Evolutionary conservation across 2,113 vertebrate species (phyloP), one percentile per base, ranked within the genome.

Genomic region (Callaeas wilsoni): DNA sequence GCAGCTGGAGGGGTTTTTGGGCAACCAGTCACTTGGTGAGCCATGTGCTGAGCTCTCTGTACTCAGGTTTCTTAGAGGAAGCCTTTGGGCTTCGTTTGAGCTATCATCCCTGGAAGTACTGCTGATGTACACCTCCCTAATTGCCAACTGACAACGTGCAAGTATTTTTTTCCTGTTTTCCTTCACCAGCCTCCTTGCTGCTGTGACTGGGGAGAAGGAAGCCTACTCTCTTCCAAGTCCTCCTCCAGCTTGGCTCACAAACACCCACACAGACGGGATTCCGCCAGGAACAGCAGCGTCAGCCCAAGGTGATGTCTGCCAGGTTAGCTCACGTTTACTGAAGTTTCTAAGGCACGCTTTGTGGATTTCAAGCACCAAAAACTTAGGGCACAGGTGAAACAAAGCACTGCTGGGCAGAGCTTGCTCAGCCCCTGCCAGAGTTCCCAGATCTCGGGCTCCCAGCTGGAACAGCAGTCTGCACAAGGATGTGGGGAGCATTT

Each of bases 381-480:
- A 67, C 7, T 35, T 8, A 49, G 0, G 4, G 19, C 6, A 1
- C 4, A 18, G 10, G 76, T 30, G 83, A 80, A 82, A 4, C 4
- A 8, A 60, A 79, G 26, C 26, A 19, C n/a, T 32, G 30, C 25
- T 59, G 42, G 42, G 26, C 39, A 25, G 7, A 83, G 20, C 27
- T 59, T 30, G 15, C 44, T 90, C 33, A 68, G 23, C 12, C 53
- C 26, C 9, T 21, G 41, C 9, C 9, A 6, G 12, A 62, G 22
- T 4, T 68, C 27, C 25, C 12, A 41, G 21, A 10, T 32, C 27
- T 30, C 22, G 11, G 7, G 23, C 65, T 57, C 30, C 10, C 30
- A 50, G 12, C 0, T 71, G 35, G 26, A 63, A 75, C 55, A 67
- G 17, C 10, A 11, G 14, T 5, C 22, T 63, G n/a, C 3, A 0